Conservation (phyloP, 2,113 vertebrate species). For the Coregonus clupeaformis region DNA sequence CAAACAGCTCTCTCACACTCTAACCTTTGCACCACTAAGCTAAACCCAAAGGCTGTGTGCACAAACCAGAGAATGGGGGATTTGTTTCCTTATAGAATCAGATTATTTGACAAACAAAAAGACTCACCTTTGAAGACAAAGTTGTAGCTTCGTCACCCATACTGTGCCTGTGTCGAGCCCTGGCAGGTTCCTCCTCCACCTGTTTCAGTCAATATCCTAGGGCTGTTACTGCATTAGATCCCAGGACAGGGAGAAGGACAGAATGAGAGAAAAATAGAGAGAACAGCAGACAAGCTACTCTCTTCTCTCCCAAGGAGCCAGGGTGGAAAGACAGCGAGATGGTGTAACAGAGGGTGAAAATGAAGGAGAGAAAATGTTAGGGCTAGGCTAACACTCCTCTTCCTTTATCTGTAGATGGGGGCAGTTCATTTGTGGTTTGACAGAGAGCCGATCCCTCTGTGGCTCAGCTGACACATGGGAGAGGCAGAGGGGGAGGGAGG, state of each 20-base stretch:
- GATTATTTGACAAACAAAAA: conserved; percentile 13
- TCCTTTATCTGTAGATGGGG: conserved; percentile 28
- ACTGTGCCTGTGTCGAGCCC: conserved; percentile 29
- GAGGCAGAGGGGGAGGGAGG: conserved; percentile 17
- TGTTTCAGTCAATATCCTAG: conserved; percentile 2
- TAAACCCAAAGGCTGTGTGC: too few species aligned
- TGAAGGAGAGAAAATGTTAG: conserved; percentile 5
- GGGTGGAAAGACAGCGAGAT: conserved; percentile 18
- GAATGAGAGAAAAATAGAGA: too few species aligned
- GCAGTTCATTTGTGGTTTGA: conserved; percentile 1
- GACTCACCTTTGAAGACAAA: conserved; percentile 80
- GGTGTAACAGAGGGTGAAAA: conserved; percentile 34
- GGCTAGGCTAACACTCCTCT: conserved; percentile 28
- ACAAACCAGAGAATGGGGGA: neutral
- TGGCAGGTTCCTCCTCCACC: conserved; percentile 10
- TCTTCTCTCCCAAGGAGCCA: conserved; percentile 1
- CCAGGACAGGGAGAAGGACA: neutral
- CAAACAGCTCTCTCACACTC: too few species aligned
- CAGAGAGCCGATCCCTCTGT: conserved; percentile 36
- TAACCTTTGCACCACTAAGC: too few species aligned
- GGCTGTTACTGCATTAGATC: conserved; percentile 33
- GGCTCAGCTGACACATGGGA: conserved; percentile 57
- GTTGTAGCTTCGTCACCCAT: conserved; percentile 75
- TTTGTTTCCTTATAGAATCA: neutral
- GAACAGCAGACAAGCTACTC: conserved; percentile 1